phyloP scores from a whole-genome alignment of 2,888 invertebrate species.

The Emmelina monodactyla region DNA sequence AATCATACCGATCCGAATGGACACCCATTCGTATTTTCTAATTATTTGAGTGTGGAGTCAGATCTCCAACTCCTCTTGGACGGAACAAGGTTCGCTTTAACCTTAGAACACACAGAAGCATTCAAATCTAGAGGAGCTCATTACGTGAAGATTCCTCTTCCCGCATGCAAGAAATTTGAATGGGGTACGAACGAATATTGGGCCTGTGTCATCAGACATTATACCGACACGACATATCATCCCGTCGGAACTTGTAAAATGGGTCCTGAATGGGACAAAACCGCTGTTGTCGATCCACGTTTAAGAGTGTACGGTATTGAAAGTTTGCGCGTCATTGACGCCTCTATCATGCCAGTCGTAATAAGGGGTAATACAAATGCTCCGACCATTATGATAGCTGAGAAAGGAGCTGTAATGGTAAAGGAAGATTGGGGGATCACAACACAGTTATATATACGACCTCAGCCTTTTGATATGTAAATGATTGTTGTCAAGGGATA shows the following conservation, averaged over 20 bases:
- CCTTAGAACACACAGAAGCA: constrained; percentile 62
- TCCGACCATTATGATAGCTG: constrained; percentile 81
- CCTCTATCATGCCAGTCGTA: constrained; percentile 81
- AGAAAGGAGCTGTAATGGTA: constrained; percentile 39
- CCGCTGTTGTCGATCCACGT: constrained; percentile 73
- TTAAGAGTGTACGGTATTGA: constrained; percentile 69
- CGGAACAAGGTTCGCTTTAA: constrained; percentile 64
- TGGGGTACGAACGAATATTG: constrained; percentile 72
- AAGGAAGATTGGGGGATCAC: constrained; percentile 28
- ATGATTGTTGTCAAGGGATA: too few species aligned
- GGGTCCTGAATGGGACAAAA: constrained; percentile 62
- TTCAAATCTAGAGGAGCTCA: constrained; percentile 63
- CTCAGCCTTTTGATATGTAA: too few species aligned
- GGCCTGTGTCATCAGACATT: constrained; percentile 66
- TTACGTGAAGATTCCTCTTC: constrained; percentile 57
- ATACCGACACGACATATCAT: constrained; percentile 59
- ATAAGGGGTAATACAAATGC: constrained; percentile 84
- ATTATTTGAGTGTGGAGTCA: constrained; percentile 64
- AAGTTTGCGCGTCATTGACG: constrained; percentile 74
- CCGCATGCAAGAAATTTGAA: constrained; percentile 61
- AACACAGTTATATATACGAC: too few species aligned
- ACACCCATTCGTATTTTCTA: constrained; percentile 73
- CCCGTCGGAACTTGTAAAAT: constrained; percentile 46
- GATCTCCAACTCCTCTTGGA: constrained; percentile 68
- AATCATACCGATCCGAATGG: constrained; percentile 73